Conservation (phyloP, 2,113 vertebrate genomes). For the Accipiter cooperii region DNA sequence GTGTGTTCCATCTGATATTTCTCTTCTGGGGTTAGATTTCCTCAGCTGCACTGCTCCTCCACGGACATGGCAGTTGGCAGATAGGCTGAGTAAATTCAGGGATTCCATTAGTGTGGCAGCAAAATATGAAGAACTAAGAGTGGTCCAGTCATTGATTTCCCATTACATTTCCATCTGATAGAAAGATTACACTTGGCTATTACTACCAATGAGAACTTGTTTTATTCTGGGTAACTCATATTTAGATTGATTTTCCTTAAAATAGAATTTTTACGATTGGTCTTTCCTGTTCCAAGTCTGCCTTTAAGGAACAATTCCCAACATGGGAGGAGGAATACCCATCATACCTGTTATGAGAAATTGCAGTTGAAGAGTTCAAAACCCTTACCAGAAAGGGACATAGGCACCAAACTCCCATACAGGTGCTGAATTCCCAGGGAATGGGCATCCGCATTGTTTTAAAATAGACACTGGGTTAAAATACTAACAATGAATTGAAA, state of each 20-base stretch:
- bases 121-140: background rate
- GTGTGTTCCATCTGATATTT: background rate
- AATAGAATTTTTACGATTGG: background rate
- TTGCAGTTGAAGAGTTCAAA: background rate
- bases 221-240: background rate
- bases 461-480: background rate
- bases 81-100: background rate
- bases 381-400: background rate
- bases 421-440: background rate
- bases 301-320: background rate
- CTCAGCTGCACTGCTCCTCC: background rate
- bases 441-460: background rate
- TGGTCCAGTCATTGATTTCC: constrained; percentile 18
- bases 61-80: background rate
- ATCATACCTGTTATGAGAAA: background rate
- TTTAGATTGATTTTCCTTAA: constrained; percentile 30
- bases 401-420: background rate
- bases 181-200: background rate
- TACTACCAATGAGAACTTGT: background rate
- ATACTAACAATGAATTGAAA: background rate
- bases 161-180: constrained; percentile 14
- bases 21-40: background rate
- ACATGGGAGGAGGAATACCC: background rate
- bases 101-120: background rate
- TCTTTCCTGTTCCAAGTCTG: background rate